Percentiles rank a stretch among this genome's conserved stretches.
phyloP scores from a whole-genome alignment of 2,797 vertebrate species.

The Fistularia tabacaria region DNA sequence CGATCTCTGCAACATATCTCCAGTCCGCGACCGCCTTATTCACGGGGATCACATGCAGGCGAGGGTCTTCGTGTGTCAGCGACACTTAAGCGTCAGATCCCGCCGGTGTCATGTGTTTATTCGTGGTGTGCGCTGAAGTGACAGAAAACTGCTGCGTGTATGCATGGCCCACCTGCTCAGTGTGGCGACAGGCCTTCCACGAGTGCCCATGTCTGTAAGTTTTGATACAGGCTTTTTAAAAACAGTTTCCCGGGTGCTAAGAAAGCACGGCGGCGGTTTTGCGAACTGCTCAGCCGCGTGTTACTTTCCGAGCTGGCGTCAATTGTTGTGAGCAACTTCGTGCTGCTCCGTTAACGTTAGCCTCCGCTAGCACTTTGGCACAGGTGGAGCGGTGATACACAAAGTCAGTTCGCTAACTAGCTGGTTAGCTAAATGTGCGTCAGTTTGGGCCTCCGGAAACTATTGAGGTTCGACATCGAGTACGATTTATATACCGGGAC shows the following conservation, averaged over 20 bases:
- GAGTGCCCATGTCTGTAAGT: conserved; percentile 21
- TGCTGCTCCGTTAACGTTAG: conserved; percentile 13
- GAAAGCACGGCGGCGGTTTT: neutral
- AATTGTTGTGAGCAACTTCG: neutral
- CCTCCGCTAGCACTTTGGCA: conserved; percentile 39
- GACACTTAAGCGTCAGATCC: conserved; percentile 8
- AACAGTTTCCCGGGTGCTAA: neutral
- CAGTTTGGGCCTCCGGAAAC: conserved; percentile 33
- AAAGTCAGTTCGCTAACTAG: conserved; percentile 42
- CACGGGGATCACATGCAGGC: neutral
- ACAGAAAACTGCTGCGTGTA: conserved; percentile 65
- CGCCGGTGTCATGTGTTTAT: conserved; percentile 32
- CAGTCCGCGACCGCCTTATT: conserved; percentile 3
- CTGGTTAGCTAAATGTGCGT: conserved; percentile 46
- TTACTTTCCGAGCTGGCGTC: neutral
- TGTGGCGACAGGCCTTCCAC: conserved; percentile 62
- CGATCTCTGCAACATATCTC: conserved; percentile 1
- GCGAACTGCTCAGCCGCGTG: neutral
- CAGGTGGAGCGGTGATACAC: conserved; percentile 55
- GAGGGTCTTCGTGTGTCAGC: neutral
- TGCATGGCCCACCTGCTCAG: conserved; percentile 70
- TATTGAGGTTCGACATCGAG: no score
- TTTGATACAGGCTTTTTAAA: no score
- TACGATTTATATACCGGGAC: no score
- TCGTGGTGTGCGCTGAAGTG: conserved; percentile 35